Evolutionary conservation across 2,888 invertebrate genomes (phyloP), one percentile per base, ranked within the genome.

Genomic region (Pediacus dermestoides): DNA sequence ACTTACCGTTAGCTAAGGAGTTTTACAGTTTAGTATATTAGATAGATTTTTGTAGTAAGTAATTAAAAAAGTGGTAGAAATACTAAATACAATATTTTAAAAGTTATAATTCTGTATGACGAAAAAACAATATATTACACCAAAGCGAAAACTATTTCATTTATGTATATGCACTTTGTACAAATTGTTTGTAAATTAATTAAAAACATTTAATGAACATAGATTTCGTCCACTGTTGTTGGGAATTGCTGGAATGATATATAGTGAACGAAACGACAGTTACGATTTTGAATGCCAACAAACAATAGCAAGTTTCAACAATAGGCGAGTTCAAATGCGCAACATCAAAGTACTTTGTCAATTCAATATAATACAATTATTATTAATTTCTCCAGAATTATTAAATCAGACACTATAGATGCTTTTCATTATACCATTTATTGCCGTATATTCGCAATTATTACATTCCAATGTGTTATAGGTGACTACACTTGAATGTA

Each of bases 361-460:
- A 61, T 65, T 64, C 63, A 65, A 61, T 66, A 56, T 61, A 63
- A 64, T 63, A 66, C 64, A 67, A 66, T 68, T 67, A 66, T 65
- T 67, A 67, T 60, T 66, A 67, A 67, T 66, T 66, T 67, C 64
- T 58, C 55, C 55, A 61, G 61, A 66, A 67, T 66, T 66, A 66
- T 65, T 66, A 67, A 68, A 67, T 68, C 64, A 65, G 59, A 55
- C 57, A 53, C 55, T 55, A n/a, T 55, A 53, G 60, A 60, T 57
- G 54, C 55, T 48, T 52, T 52, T 55, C 53, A 57, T 60, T 58
- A 56, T 56, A 38, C 52, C 57, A 59, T 59, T 59, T 58, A 56
- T 57, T 55, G 51, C 46, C 50, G 53, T 57, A 54, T 52, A 52
- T 46, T 49, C 52, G 59, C 57, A 60, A 61, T 63, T 63, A 60